A percentile compares a stretch with the other conserved stretches of the same genome.
phyloP scores from a whole-genome alignment of 2,888 invertebrate genomes.

The Leptinotarsa tumamoca region DNA sequence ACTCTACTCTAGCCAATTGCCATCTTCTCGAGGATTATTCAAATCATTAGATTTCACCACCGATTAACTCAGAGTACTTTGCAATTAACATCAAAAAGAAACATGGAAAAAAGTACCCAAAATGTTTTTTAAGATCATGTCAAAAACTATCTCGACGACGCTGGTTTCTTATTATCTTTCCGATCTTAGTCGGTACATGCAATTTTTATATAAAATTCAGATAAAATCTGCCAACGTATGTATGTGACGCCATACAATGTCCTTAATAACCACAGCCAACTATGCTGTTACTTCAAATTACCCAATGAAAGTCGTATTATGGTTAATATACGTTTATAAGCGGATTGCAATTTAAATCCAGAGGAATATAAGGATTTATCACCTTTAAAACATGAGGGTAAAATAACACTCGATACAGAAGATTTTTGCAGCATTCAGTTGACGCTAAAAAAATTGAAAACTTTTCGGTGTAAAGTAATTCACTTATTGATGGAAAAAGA shows the following conservation, averaged over 20 bases:
- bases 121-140: background rate
- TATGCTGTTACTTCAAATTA: constrained; percentile 30
- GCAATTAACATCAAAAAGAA: too few species aligned
- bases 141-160: background rate
- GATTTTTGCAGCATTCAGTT: too few species aligned
- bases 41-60: too few species aligned
- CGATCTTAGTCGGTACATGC: constrained; percentile 5
- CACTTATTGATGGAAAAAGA: too few species aligned
- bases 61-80: too few species aligned
- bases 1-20: too few species aligned
- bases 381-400: background rate
- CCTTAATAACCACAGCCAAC: constrained; percentile 27
- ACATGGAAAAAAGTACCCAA: too few species aligned
- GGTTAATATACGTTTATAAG: constrained; percentile 27
- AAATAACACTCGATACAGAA: background rate
- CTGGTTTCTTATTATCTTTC: constrained; percentile 1
- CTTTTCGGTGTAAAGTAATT: too few species aligned
- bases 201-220: constrained; percentile 27
- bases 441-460: too few species aligned
- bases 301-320: constrained; percentile 35
- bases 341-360: constrained; percentile 20
- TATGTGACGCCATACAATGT: constrained; percentile 31
- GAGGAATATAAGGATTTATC: background rate
- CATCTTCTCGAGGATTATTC: too few species aligned
- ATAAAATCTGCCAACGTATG: constrained; percentile 31